Conservation (phyloP, 2,888 invertebrate species). For the Chrysolina americana region DNA sequence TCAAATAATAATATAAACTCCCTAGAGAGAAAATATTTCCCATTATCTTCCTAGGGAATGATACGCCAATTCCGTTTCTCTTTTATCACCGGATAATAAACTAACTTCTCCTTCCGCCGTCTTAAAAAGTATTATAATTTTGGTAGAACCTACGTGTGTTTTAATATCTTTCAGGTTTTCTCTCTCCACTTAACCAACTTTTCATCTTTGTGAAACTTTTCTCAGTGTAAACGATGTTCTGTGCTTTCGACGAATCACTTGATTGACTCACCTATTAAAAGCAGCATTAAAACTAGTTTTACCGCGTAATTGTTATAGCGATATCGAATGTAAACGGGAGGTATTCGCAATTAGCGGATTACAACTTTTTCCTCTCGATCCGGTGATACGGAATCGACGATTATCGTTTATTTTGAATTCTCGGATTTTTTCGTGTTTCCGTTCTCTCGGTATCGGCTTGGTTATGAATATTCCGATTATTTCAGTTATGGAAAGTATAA, state of each 20-base stretch:
- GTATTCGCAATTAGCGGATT: slow-evolving; percentile 31
- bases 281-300: slow-evolving; percentile 29
- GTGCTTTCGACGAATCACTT: slow-evolving; percentile 19
- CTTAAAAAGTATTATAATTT: too few species aligned
- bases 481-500: slow-evolving; percentile 3
- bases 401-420: slow-evolving; percentile 25
- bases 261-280: slow-evolving; percentile 32
- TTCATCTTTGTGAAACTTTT: too few species aligned
- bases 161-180: too few species aligned
- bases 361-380: slow-evolving; percentile 18
- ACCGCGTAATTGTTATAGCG: slow-evolving; percentile 30
- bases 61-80: too few species aligned
- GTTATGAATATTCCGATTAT: slow-evolving; percentile 21
- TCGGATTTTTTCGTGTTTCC: slow-evolving; percentile 17
- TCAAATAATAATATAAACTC: too few species aligned
- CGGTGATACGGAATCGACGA: slow-evolving; percentile 22
- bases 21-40: too few species aligned
- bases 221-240: slow-evolving; percentile 4
- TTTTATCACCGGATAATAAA: too few species aligned
- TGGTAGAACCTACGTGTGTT: too few species aligned
- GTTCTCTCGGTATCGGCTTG: slow-evolving; percentile 16
- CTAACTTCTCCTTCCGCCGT: too few species aligned
- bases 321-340: slow-evolving; percentile 30
- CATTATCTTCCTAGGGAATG: too few species aligned
- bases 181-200: too few species aligned